Base-by-base conservation (phyloP, 2,113 vertebrate species). In the Ochotona curzoniae region DNA sequence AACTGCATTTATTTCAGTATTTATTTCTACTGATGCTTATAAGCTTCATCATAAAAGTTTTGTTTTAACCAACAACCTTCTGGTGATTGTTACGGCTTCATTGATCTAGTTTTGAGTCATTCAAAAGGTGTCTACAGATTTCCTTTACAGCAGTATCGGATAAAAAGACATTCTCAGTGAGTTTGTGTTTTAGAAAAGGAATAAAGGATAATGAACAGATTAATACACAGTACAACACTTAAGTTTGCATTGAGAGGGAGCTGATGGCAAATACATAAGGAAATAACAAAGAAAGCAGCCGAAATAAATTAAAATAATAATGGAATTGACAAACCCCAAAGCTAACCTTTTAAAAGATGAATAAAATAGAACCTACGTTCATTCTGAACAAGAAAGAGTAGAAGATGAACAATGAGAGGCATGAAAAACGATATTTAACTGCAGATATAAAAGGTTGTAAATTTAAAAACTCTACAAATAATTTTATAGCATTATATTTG, bases 131-230 rank as follows among this genome's bases (percentile, higher is more conserved):
- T 78, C 4, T 47, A 23, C 3, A 83, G 13, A 91, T 80, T 89
- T 83, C 1, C 20, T 75, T 79, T 83, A 35, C 82, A 61, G 69
- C 2, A 81, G 35, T 25, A 80, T 30, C 3, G 44, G 14, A 47
- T 44, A 78, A 94, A 80, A 44, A 21, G 18, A 38, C 63, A 51
- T 75, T 81, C n/a, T 83, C 89, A 21, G 13, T 70, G 28, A 64
- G 49, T 78, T 87, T 93, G 63, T 17, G 78, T 84, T 95, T 84
- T 88, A 88, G 49, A 92, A 92, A 35, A 54, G 57, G 81, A 51
- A 17, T 74, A 90, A 78, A 25, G 32, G 15, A 51, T 18, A 67
- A 2, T 25, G 76, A 76, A 70, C 21, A 91, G n/a, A 74, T 70
- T 51, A 83, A 89, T 66, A 67, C 7, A 49, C 26, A 67, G 57